These are phyloP conservation scores for Meloe dianella DNA, from an alignment of 2,888 invertebrate species.

Conservation along the genomic window DNA sequence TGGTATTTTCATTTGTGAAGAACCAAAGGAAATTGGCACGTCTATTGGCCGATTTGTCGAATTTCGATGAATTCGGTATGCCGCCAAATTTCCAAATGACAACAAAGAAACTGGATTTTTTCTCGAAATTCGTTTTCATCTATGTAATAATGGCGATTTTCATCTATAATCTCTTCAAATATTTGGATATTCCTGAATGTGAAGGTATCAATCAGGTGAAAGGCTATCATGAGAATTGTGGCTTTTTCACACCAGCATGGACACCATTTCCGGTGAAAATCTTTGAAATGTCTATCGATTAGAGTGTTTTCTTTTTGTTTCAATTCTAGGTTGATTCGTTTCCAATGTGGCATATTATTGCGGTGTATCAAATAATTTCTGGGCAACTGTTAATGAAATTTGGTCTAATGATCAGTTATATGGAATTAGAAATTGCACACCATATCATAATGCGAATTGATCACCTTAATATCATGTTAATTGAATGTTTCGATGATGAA, in stretches of 20 bases:
- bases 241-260: constrained; percentile 19
- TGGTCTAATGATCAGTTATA: constrained; percentile 13
- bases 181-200: constrained; percentile 1
- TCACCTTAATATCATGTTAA: constrained; percentile 22
- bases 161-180: constrained; percentile 10
- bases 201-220: constrained; percentile 3
- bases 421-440: constrained; percentile 16
- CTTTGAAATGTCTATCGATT: neutral
- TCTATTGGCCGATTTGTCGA: constrained; percentile 18
- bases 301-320: neutral
- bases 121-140: neutral
- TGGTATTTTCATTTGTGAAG: constrained; percentile 14
- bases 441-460: constrained; percentile 19
- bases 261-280: neutral
- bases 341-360: constrained; percentile 11
- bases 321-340: constrained; percentile 8
- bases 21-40: constrained; percentile 17
- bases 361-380: constrained; percentile 9
- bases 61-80: constrained; percentile 20
- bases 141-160: constrained; percentile 13
- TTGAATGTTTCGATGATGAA: constrained; percentile 16
- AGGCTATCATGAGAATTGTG: constrained; percentile 18
- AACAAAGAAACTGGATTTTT: constrained; percentile 5
- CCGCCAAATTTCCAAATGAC: constrained; percentile 18
- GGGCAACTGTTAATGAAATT: constrained; percentile 15